These are phyloP conservation scores for Coelinius sp. DNA, from an alignment of 2,888 invertebrate species.

Conservation along the genomic window DNA sequence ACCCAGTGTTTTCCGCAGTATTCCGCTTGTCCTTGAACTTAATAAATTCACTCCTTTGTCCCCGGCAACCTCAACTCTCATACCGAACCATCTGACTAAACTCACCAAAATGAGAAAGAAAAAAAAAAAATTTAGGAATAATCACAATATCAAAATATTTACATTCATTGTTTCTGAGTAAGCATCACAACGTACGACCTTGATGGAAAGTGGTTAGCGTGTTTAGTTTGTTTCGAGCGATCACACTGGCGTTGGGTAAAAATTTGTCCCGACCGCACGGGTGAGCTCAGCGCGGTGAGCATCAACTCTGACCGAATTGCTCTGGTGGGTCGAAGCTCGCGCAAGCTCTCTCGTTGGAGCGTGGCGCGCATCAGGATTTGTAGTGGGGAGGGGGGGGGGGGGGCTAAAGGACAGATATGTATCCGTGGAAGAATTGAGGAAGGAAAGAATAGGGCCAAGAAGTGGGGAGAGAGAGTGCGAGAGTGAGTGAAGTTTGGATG, in stretches of 20 bases:
- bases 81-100: not conserved
- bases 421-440: constrained; percentile 4
- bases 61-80: not conserved
- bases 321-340: constrained; percentile 65
- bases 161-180: not conserved
- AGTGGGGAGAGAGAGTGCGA: not conserved
- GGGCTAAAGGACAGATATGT: constrained; percentile 15
- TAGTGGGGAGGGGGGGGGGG: constrained; percentile 16
- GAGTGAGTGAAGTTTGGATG: constrained; percentile 2
- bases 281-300: constrained; percentile 50
- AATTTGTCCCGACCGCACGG: not conserved
- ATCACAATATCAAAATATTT: not conserved
- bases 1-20: not conserved
- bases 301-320: constrained; percentile 58
- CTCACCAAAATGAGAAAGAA: not conserved
- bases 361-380: constrained; percentile 4
- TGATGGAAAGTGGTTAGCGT: constrained; percentile 38
- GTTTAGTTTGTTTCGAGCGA: not conserved
- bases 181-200: constrained; percentile 21
- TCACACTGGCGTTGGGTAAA: not conserved
- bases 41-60: not conserved
- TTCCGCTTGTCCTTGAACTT: constrained; percentile 10
- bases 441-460: constrained; percentile 6
- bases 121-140: not conserved
- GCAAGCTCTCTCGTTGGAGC: constrained; percentile 57